Evolutionary conservation across 2,113 vertebrate species (phyloP).

Genomic region (Pipa parva): DNA sequence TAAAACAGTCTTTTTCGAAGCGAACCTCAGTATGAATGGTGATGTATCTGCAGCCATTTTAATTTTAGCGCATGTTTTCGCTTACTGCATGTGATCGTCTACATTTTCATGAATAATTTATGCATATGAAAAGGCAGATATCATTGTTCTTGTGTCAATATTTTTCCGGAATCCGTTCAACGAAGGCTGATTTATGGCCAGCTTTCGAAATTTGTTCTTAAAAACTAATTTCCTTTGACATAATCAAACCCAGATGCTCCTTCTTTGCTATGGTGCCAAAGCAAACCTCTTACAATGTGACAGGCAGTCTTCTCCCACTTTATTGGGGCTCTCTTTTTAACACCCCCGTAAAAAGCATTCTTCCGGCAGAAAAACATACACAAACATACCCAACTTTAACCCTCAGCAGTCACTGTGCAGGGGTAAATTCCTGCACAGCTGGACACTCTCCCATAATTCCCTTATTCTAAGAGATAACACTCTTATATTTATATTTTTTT

Average conservation of each 20-base stretch:
- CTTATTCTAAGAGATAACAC: no score
- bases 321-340: constrained; percentile 37
- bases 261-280: constrained; percentile 21
- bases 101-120: constrained; percentile 13
- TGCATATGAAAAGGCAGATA: constrained; percentile 12
- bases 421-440: background rate
- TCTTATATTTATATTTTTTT: no score
- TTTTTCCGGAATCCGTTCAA: constrained; percentile 22
- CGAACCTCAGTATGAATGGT: no score
- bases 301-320: constrained; percentile 19
- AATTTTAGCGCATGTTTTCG: no score
- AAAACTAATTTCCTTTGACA: constrained; percentile 43
- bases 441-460: background rate
- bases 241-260: constrained; percentile 36
- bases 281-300: constrained; percentile 34
- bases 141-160: constrained; percentile 37
- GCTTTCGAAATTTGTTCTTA: constrained; percentile 39
- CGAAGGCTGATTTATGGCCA: constrained; percentile 32
- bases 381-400: constrained; percentile 31
- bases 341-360: constrained; percentile 9
- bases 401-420: background rate
- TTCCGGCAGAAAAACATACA: constrained; percentile 12
- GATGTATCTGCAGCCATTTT: no score
- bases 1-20: no score
- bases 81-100: background rate